Evolutionary conservation across 1,140 invertebrate species (phyloP), one percentile per base, ranked within the genome.

Genomic region (Protaetia brevitarsis): DNA sequence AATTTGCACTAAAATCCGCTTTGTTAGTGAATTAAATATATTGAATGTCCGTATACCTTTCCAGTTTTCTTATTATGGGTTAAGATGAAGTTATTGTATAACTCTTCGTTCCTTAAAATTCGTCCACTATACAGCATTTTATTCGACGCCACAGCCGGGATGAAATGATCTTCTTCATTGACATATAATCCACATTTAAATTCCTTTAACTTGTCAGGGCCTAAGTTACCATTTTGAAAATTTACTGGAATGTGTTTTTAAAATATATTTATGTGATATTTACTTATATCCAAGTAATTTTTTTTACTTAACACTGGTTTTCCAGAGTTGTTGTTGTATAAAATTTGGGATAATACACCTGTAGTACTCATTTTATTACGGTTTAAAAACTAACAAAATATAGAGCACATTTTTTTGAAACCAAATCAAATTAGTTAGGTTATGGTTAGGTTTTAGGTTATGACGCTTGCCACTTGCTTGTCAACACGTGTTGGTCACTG

Each of bases 151-250:
- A 71, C 68, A n/a, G 64, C 69, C 2, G 74, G 62, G 8, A 72
- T 7, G 11, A 45, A 69, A 63, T 68, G 64, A 19, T 70, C 31
- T 21, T 64, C 57, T 34, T 68, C 67, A 59, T 74, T 45, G 31
- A 19, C 65, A 64, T 67, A 75, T 10, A 68, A 8, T 1, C 29
- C 57, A 2, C 67, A 68, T 37, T 70, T 30, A 13, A 76, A 57
- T 16, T 64, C 68, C 0, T 34, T 27, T 66, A 71, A 67, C 57
- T 69, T 56, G 1, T 57, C 67, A 57, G 64, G 51, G 45, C 68
- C 19, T 45, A 73, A 41, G 60, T 69, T 68, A 2, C 69, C 67
- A 70, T 75, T 76, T 71, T 74, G 68, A 31, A 76, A 73, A 19
- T 73, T 65, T 51, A 74, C 72, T 73, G 29, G 16, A 62, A 62